Evolutionary conservation across 2,888 invertebrate species (phyloP), one percentile per base, ranked within the genome.

Genomic region (Platerodrilus igneus): DNA sequence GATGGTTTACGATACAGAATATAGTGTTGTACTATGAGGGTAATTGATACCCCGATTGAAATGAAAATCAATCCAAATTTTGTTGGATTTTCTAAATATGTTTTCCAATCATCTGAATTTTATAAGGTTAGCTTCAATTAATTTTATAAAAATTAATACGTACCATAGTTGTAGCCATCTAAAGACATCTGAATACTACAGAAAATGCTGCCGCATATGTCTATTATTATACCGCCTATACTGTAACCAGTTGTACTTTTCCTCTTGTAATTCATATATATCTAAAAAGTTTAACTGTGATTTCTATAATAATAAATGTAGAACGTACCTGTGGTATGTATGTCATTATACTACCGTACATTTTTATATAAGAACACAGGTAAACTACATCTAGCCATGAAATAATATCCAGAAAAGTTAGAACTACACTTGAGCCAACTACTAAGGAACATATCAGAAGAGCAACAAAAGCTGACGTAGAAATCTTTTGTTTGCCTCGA

Each of bases 201-300:
- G 17, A 94, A 74, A 35, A 76, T 73, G 3, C 95, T 95, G 35
- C 96, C 96, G 4, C 87, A 84, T 65, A 92, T 91, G 69, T 96
- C 96, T 36, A 94, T 72, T 59, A 95, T 75, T 52, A 96, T 87
- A 70, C 94, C 95, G 31, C 93, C 93, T 58, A 96, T 95, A 53
- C 92, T 91, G 95, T 95, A 96, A 20, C 95, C 95, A 94, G 86
- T 89, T 66, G n/a, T n/a, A n/a, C n/a, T n/a, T n/a, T n/a, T n/a
- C n/a, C n/a, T n/a, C n/a, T n/a, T n/a, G n/a, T n/a, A n/a, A n/a
- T n/a, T n/a, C n/a, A n/a, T n/a, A n/a, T n/a, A n/a, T n/a, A n/a
- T n/a, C n/a, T n/a, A n/a, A n/a, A n/a, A n/a, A n/a, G n/a, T n/a
- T n/a, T n/a, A n/a, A n/a, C n/a, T n/a, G n/a, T n/a, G n/a, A n/a